A percentile compares a stretch with the other conserved stretches of the same genome.
phyloP scores from a whole-genome alignment of 1,140 invertebrate genomes.

The Hyles vespertilio region DNA sequence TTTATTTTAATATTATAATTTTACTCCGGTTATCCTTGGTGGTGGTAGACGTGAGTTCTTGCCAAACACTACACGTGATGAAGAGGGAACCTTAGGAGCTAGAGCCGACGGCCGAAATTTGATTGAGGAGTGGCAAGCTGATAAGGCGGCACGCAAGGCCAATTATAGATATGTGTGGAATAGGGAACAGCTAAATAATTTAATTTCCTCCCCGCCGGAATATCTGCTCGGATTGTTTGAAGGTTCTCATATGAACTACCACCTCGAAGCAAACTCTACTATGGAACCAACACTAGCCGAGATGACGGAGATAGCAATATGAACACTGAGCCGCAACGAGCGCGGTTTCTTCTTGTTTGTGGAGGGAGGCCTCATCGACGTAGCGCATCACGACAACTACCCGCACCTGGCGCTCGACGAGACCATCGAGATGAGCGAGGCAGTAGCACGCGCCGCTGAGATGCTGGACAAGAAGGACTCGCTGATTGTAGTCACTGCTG shows the following conservation, averaged over 20 bases:
- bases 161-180: constrained; percentile 80
- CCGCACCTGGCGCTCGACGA: constrained; percentile 79
- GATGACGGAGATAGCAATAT: constrained; percentile 87
- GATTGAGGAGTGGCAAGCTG: constrained; percentile 55
- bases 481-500: constrained; percentile 80
- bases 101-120: constrained; percentile 75
- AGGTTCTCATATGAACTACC: constrained; percentile 48
- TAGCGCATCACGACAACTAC: constrained; percentile 81
- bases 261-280: constrained; percentile 55
- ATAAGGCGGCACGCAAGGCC: constrained; percentile 73
- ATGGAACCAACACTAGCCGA: constrained; percentile 84
- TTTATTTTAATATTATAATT: neutral
- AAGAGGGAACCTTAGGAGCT: constrained; percentile 79
- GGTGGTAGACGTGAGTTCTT: constrained; percentile 84
- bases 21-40: constrained; percentile 78
- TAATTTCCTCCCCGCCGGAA: constrained; percentile 79
- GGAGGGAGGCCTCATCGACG: constrained; percentile 80
- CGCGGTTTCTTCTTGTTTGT: constrained; percentile 93
- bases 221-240: constrained; percentile 81
- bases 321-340: constrained; percentile 84
- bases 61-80: constrained; percentile 76
- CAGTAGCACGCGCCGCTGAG: constrained; percentile 69
- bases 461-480: constrained; percentile 76
- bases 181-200: constrained; percentile 77
- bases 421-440: constrained; percentile 77